Base-by-base conservation (phyloP, 2,888 invertebrate genomes). In the Lucinisca nassula region DNA sequence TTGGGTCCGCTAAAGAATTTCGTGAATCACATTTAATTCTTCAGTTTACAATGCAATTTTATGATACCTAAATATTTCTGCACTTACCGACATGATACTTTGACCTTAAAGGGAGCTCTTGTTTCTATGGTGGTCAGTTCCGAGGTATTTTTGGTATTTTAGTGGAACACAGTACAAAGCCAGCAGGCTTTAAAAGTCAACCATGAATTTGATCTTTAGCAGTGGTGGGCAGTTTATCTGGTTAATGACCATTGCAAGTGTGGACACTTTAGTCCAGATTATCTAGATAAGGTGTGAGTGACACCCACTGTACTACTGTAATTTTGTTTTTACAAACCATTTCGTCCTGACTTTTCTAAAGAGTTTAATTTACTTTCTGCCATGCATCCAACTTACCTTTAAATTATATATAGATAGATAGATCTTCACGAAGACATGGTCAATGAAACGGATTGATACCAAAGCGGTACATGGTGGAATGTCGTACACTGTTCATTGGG, bases 221-320 rank as follows among this genome's bases (percentile, higher is more conserved):
- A 30, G 27, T 30, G 30, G 27, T 30, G 61, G 61, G 27, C 61
- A 61, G 61, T 61, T 61, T 61, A 2, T 4, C 17, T 61, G 61
- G 27, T 61, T 61, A 61, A 61, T 61, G 61, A 61, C 61, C 61
- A 61, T 27, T 61, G 61, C 61, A 61, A 61, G 6, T 61, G 6
- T 6, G 61, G 61, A 61, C 61, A 30, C 3, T 61, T 61, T 30
- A 30, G 32, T 8, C 61, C 24, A 30, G 61, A 61, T 61, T 61
- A 6, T 6, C 10, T 24, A 10, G 61, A 61, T 61, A 61, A 30
- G 21, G 61, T 30, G 30, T 2, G 32, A 30, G 8, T 30, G 61
- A 61, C 61, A 61, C 61, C 8, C 21, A 61, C 32, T 61, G 30
- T 27, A 30, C 30, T 30, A 30, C 6, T 27, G 61, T 30, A 61